phyloP scores from a whole-genome alignment of 2,888 invertebrate species.

The Tetrapedia diversipes region DNA sequence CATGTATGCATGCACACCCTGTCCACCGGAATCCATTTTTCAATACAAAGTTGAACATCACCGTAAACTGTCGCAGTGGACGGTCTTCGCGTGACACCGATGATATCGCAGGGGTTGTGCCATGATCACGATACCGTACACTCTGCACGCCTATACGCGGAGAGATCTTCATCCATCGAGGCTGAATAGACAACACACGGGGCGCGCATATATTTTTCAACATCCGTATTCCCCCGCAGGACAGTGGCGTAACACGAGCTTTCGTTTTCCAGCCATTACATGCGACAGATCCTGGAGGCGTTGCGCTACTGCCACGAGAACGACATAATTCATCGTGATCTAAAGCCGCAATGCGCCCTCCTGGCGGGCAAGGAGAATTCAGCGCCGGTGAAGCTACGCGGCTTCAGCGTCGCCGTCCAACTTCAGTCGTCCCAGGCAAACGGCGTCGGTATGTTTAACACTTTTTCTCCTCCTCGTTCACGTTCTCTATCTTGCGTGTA shows the following conservation, averaged over 20 bases:
- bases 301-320: constrained; percentile 99
- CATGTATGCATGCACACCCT: too few species aligned
- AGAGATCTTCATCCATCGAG: neutral
- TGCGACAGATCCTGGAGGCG: constrained; percentile 98
- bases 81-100: neutral
- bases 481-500: constrained; percentile 34
- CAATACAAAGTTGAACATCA: too few species aligned
- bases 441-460: constrained; percentile 84
- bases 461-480: constrained; percentile 31
- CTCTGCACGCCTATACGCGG: too few species aligned
- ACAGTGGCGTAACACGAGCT: constrained; percentile 30
- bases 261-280: constrained; percentile 92
- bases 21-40: too few species aligned
- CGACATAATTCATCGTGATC: constrained; percentile 98
- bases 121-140: too few species aligned
- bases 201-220: constrained; percentile 13
- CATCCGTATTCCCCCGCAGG: neutral
- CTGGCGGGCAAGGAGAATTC: constrained; percentile 98
- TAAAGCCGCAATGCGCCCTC: constrained; percentile 98
- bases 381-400: constrained; percentile 98
- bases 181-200: neutral
- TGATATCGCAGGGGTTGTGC: neutral
- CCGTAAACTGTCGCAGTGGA: too few species aligned
- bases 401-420: constrained; percentile 98
- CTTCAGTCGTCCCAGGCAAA: constrained; percentile 90